Evolutionary conservation across 2,113 vertebrate genomes (phyloP), one percentile per base, ranked within the genome.

Genomic region (Colistium nudipinnis): DNA sequence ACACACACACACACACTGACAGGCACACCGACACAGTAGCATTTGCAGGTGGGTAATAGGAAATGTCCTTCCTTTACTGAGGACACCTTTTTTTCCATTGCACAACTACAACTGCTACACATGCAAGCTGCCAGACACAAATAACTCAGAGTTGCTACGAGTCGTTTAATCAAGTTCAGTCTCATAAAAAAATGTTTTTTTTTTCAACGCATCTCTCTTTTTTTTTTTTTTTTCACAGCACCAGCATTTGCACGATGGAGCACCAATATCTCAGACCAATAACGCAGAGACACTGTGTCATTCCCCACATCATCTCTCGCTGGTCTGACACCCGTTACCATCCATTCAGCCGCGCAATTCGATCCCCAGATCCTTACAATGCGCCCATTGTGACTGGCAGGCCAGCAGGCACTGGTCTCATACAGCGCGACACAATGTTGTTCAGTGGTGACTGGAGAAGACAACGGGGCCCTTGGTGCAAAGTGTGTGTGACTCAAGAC

Each of bases 401-500:
- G 57, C 76, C 19, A 74, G 80, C 74, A 60, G 61, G 68, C 66
- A 7, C 57, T 74, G 80, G 54, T 64, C 73, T 80, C 66, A 77
- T 74, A 73, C 85, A 83, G 76, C 63, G 62, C 73, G 57, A 80
- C 60, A 86, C 79, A 82, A 85, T 81, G 84, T 74, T 82, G 80
- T 79, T 76, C 80, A 82, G 69, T 62, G 30, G 77, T 74, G 74
- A 60, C 9, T 43, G 55, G 68, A 49, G 45, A 74, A 68, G 63
- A 92, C 90, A 92, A 90, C 86, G 80, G 60, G 31, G 17, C 55
- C 76, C 76, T 87, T 52, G 71, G 75, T 75, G 68, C 33, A 22
- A 66, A 68, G 79, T 57, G 80, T 70, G 87, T 63, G 77, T 87
- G 87, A 86, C 81, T 88, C 80, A n/a, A 83, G 84, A 80, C 73